Percentiles rank a stretch among this genome's conserved stretches.
Conservation (phyloP, 64 coral and sea anemone genomes). For the Hydrozoanthus tunicans region DNA sequence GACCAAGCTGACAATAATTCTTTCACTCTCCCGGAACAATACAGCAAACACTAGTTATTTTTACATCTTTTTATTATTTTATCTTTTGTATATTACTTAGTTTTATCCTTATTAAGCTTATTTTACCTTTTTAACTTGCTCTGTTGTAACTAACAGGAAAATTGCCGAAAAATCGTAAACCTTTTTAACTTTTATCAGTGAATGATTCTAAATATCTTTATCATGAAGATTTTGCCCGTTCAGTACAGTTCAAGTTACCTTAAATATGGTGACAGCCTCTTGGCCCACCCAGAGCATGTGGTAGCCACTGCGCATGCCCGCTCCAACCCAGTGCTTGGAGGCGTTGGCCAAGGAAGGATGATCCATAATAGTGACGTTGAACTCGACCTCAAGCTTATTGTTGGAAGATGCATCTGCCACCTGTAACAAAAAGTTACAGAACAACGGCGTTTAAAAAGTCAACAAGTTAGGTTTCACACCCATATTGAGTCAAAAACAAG, state of each 20-base stretch:
- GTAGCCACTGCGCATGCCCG: conserved; percentile 84
- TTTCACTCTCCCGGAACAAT: too few species aligned
- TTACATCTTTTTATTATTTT: too few species aligned
- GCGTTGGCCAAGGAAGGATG: conserved; percentile 70
- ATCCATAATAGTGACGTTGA: conserved; percentile 78
- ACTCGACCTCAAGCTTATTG: conserved; percentile 74
- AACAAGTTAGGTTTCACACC: too few species aligned
- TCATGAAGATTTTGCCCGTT: background rate
- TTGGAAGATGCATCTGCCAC: conserved; percentile 23
- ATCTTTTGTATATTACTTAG: too few species aligned
- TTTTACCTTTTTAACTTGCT: too few species aligned
- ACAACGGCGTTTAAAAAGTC: too few species aligned
- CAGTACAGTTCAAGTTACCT: conserved; percentile 42
- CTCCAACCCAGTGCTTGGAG: conserved; percentile 93
- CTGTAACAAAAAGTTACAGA: background rate
- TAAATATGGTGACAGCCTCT: conserved; percentile 76
- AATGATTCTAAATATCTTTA: conserved; percentile 18
- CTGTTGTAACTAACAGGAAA: too few species aligned
- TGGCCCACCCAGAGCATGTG: conserved; percentile 95
- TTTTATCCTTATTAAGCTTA: too few species aligned
- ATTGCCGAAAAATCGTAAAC: too few species aligned
- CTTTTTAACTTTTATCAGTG: background rate
- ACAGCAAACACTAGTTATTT: too few species aligned
- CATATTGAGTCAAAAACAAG: too few species aligned
- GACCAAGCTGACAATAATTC: too few species aligned